Evolutionary conservation across 2,888 invertebrate genomes (phyloP), one percentile per base, ranked within the genome.

Genomic region (Sphecodes monilicornis): DNA sequence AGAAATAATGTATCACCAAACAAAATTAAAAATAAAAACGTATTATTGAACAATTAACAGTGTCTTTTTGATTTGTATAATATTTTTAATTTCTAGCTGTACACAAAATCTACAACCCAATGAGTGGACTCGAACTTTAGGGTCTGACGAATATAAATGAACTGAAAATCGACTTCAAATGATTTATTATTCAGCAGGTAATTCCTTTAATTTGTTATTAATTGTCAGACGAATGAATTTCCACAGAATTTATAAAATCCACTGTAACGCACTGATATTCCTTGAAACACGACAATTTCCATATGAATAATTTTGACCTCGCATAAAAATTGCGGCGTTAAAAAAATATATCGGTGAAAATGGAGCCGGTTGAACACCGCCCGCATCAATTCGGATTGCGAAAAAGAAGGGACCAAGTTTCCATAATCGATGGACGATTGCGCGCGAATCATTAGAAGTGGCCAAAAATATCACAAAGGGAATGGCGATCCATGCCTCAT

Each of bases 401-500:
- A 36, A 36, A 69, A 18, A n/a, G 43, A 13, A 26, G 16, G 32
- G 43, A 39, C 36, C 60, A 64, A 46, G 57, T 57, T 39, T 46
- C 39, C 41, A 69, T 57, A 81, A 73, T 54, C 54, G 66, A 57
- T 39, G 64, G 39, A 36, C 29, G 50, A 46, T 10, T 8, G 54
- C n/a, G 50, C 66, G 26, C 60, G 68, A 54, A 83, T 79, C 76
- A 84, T 80, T 80, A 84, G 32, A 77, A 54, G 39, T 36, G 41
- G 36, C 43, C 22, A 54, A 74, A 80, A 71, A 70, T 57, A 64
- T 69, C 50, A 77, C 85, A 85, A 85, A 85, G 85, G 80, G 76
- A 85, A 80, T 54, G 68, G 72, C 77, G 50, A 72, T 75, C 72
- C 57, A 54, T 41, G 66, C 41, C 76, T 84, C 85, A 76, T 76